A percentile compares a stretch with the other conserved stretches of the same genome.
Evolutionary conservation across 2,113 vertebrate species (phyloP).

Genomic region (Mobula hypostoma): DNA sequence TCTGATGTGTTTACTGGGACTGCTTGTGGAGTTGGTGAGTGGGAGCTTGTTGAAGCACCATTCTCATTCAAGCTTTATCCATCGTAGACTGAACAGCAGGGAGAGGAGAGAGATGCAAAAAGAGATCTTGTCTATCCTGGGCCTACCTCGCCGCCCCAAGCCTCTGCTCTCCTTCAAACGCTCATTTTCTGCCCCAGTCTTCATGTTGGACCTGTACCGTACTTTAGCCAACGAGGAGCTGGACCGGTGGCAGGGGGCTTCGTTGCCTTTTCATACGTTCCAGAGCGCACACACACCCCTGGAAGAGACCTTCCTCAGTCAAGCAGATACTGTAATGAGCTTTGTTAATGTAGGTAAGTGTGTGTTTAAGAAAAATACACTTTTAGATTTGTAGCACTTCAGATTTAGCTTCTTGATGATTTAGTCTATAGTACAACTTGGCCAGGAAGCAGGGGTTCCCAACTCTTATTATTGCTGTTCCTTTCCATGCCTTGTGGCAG

Average conservation of each 20-base stretch:
- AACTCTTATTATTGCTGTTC: too few relatives aligned
- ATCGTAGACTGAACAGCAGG: conserved; percentile 66
- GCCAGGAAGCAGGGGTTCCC: too few relatives aligned
- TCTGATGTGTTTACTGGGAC: conserved; percentile 41
- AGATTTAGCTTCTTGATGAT: neutral
- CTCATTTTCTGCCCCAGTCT: conserved; percentile 79
- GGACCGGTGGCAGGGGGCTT: conserved; percentile 51
- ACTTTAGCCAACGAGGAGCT: conserved; percentile 66
- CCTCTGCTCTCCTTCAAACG: conserved; percentile 61
- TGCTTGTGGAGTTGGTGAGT: conserved; percentile 50
- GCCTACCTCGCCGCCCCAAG: conserved; percentile 66
- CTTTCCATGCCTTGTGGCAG: too few relatives aligned
- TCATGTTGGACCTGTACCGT: conserved; percentile 91
- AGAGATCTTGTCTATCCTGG: conserved; percentile 81
- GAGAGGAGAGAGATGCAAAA: conserved; percentile 85
- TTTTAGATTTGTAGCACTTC: neutral
- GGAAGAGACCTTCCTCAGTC: conserved; percentile 64
- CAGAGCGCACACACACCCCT: conserved; percentile 65
- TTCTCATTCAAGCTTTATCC: conserved; percentile 63
- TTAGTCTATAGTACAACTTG: neutral
- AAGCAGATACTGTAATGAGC: conserved; percentile 89
- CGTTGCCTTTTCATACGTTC: conserved; percentile 56
- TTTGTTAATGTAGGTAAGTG: conserved; percentile 90
- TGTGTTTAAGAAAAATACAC: neutral
- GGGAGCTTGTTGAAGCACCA: conserved; percentile 56